Conservation (phyloP, 2,797 vertebrate species). For the Betta splendens region DNA sequence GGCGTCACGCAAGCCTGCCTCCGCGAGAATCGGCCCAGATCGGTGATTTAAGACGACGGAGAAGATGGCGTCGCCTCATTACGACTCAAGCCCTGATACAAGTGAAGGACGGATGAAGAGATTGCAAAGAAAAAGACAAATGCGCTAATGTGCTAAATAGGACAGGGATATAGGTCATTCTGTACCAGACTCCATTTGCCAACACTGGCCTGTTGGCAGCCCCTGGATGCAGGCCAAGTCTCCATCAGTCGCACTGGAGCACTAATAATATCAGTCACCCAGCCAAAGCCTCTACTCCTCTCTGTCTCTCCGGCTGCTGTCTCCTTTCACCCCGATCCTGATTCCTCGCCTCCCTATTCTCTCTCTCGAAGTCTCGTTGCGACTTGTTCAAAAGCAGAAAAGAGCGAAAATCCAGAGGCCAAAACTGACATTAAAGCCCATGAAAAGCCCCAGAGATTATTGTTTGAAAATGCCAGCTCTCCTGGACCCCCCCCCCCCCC, state of each 20-base stretch:
- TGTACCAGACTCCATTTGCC: constrained; percentile 62
- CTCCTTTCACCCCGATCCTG: constrained; percentile 48
- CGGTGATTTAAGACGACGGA: too few species aligned
- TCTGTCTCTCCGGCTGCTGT: constrained; percentile 22
- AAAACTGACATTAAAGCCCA: constrained; percentile 72
- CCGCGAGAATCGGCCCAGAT: too few species aligned
- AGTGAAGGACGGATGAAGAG: constrained; percentile 9
- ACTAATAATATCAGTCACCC: constrained; percentile 65
- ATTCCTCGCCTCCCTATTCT: constrained; percentile 29
- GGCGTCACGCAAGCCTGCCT: not conserved
- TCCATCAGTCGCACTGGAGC: constrained; percentile 55
- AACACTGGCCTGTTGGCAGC: constrained; percentile 60
- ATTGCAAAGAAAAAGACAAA: constrained; percentile 36
- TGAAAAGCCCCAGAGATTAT: constrained; percentile 72
- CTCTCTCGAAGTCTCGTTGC: constrained; percentile 27
- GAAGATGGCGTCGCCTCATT: constrained; percentile 14
- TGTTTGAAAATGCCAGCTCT: constrained; percentile 68
- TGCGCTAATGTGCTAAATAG: constrained; percentile 60
- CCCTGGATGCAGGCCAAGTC: constrained; percentile 66
- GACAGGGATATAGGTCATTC: constrained; percentile 73
- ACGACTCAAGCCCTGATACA: constrained; percentile 13
- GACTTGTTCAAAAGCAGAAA: constrained; percentile 61
- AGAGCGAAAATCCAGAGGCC: constrained; percentile 68
- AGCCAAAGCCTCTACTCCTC: constrained; percentile 27
- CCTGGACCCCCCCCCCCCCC: constrained; percentile 9